phyloP scores from a whole-genome alignment of 2,888 invertebrate genomes.

The Epiblema foenella region DNA sequence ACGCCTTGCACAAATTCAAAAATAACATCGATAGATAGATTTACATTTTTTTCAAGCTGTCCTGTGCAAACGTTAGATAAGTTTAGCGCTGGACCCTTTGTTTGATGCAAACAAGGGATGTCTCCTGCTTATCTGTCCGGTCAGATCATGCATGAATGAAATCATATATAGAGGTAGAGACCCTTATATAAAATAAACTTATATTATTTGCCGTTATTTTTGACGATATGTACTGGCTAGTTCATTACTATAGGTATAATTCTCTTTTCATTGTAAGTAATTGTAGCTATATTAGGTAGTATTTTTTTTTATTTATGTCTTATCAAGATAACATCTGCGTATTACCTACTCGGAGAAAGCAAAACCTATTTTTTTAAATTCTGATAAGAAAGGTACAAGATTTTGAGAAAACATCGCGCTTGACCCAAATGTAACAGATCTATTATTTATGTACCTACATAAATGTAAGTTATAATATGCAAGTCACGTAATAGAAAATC shows the following conservation, averaged over 20 bases:
- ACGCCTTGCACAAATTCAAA: constrained; percentile 84
- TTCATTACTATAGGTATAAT: too few relatives aligned
- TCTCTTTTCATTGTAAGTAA: too few relatives aligned
- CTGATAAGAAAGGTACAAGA: too few relatives aligned
- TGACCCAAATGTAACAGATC: background rate
- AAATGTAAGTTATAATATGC: background rate
- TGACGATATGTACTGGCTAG: background rate
- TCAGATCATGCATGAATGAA: constrained; percentile 65
- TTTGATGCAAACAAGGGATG: constrained; percentile 80
- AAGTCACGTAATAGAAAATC: constrained; percentile 8
- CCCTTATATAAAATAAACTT: constrained; percentile 46
- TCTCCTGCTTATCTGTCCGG: constrained; percentile 74
- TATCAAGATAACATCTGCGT: too few relatives aligned
- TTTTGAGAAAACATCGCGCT: background rate
- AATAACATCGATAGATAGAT: constrained; percentile 71
- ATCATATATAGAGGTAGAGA: constrained; percentile 55
- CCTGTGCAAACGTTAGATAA: constrained; percentile 82
- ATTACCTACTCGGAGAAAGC: too few relatives aligned
- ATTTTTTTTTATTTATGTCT: too few relatives aligned
- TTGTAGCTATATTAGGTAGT: too few relatives aligned
- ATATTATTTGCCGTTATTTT: constrained; percentile 44
- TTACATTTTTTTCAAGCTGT: constrained; percentile 71
- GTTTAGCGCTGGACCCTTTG: constrained; percentile 77
- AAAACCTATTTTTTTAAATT: too few relatives aligned
- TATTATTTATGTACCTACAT: background rate